Evolutionary conservation across 2,113 vertebrate genomes (phyloP), one percentile per base, ranked within the genome.

Genomic region (Opisthocomus hoazin): DNA sequence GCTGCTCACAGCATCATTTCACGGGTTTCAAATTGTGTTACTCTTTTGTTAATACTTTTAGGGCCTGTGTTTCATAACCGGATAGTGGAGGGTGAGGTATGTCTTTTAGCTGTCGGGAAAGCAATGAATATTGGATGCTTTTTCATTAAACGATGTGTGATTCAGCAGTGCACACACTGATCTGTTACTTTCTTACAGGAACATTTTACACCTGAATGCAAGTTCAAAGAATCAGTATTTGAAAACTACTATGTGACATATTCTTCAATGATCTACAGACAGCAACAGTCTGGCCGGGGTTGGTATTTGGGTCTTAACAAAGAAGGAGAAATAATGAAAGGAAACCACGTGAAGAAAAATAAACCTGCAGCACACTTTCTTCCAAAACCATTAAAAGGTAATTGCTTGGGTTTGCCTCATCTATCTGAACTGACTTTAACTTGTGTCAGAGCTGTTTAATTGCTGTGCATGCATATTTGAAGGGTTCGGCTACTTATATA

Each of bases 191-290:
- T 94, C 65, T 95, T 97, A 26, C 97, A 99, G 99, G 99, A 99
- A 98, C 99, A 99, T 98, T 99, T 99, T 97, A 99, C 99, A 64
- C 98, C 99, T 34, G 99, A 99, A 97, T 99, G 99, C 98, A 99
- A 99, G 98, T 99, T 99, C 98, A 99, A 99, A 98, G 99, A 99
- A 98, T 99, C 99, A 0, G 99, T 99, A 95, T 99, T 99, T 96
- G 99, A 99, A 98, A 99, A 99, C 98, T 99, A 99, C 98, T 99
- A 99, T 2, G 99, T 99, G 98, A 99, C 99, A 2, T 99, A 99
- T 96, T 99, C 99, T 48, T 99, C 99, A 78, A 99, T 99, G 99
- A 99, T 99, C 94, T 99, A 99, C 98, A 98, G 99, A 97, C 99
- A 99, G 97, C 99, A 99, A 95, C 99, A 99, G 96, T 99, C 99